Evolutionary conservation across 1,140 invertebrate genomes (phyloP), one percentile per base, ranked within the genome.

Genomic region (Heliconius melpomene): DNA sequence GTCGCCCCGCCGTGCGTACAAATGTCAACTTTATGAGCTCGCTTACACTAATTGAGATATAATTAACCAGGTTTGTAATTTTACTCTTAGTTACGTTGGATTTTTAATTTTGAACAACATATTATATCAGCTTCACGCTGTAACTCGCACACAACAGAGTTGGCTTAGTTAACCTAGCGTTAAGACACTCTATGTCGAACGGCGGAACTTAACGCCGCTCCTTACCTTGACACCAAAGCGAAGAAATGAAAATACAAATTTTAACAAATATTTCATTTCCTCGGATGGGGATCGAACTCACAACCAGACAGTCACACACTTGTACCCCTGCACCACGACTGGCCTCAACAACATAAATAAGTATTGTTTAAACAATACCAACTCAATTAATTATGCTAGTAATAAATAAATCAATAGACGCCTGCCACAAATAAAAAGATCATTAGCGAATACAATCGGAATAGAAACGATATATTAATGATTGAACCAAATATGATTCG

Each of bases 1-100:
- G 87, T 87, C 87, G 85, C 80, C 74, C 80, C 84, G 83, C 81
- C 78, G 83, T 82, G 72, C 83, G 71, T 79, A 79, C 70, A 80
- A 84, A 82, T 76, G 82, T 83, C 83, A 80, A 72, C 72, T 82
- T 85, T 83, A 84, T 86, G 85, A 82, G 72, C 83, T 72, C 40
- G 36, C 46, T 78, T 78, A 74, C 66, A 78, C 75, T 81, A 81
- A 81, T 81, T 81, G 77, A 50, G 23, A 66, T 13, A 66, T 66
- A 66, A 66, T 66, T 66, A 66, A 66, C 60, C 5, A 26, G 23
- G 11, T 66, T 66, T 66, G 60, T n/a, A 66, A 23, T 66, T 29
- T 26, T 66, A 66, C 7, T 29, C 3, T 29, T 16, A 16, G 9
- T 26, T 7, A 6, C 29, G 3, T 0, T 66, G 11, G 0, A 16